Base-by-base conservation (phyloP, 2,888 invertebrate genomes). In the Lymantria dispar region DNA sequence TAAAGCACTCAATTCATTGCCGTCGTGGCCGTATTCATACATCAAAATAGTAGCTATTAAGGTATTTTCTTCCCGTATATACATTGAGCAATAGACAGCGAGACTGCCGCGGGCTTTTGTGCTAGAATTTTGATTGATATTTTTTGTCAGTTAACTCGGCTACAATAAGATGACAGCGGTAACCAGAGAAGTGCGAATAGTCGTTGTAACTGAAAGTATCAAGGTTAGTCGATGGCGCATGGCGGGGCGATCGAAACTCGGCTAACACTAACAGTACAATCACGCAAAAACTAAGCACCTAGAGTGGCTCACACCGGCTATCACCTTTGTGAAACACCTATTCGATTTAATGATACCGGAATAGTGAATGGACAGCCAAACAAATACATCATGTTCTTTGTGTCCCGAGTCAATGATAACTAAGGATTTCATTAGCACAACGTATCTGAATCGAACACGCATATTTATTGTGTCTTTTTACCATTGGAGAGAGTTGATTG, bases 111-210 rank as follows among this genome's bases (percentile, higher is more conserved):
- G 73, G 89, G 88, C 87, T 79, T 83, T 86, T 90, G 90, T 85
- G 83, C 91, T 85, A 91, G 89, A 91, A 89, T 89, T 90, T 90
- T 88, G 91, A 91, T 91, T 91, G 89, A 90, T 91, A 90, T 91
- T 91, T 91, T 91, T 91, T 91, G 87, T 90, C 76, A 77, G 85
- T 74, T 84, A 85, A 85, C 85, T 86, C 85, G 87, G 82, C 83
- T 87, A 90, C 89, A 90, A 90, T 88, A 85, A 89, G 87, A 87
- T 85, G 88, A 87, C 85, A 85, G 84, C 77, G 80, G 79, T 88
- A 88, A 89, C 86, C 87, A 89, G 87, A 91, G 83, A 74, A 88
- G 86, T 87, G 89, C 89, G 79, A 88, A 91, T 72, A 69, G 70
- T 60, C 80, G 75, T 82, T 81, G 87, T 85, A 88, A 88, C 89